Percentiles rank a stretch among this genome's conserved stretches.
These are phyloP conservation scores for Acleris holmiana DNA, from an alignment of 2,888 invertebrate genomes.

Conservation along the genomic window DNA sequence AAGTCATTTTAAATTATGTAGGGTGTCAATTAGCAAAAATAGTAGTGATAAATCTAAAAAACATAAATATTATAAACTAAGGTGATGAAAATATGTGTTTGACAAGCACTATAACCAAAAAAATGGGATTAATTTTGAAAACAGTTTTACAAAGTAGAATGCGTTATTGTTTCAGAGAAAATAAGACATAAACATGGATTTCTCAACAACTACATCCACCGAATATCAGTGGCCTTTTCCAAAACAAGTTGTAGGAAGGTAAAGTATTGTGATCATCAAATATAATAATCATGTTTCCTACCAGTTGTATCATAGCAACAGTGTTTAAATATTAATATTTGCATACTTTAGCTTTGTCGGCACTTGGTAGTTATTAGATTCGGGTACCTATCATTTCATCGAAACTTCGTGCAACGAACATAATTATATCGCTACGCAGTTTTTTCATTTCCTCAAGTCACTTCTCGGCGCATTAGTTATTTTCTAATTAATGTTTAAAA, in stretches of 20 bases:
- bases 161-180: conserved; percentile 23
- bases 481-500: too few species aligned
- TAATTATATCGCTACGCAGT: too few species aligned
- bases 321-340: background rate
- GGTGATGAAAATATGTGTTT: conserved; percentile 31
- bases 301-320: background rate
- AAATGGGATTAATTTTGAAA: background rate
- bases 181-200: conserved; percentile 64
- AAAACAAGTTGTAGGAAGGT: conserved; percentile 83
- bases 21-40: conserved; percentile 78
- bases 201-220: conserved; percentile 72
- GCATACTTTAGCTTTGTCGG: background rate
- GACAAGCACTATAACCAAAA: conserved; percentile 2
- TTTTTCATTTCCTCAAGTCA: too few species aligned
- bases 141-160: background rate
- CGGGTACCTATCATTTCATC: too few species aligned
- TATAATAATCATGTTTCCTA: conserved; percentile 1
- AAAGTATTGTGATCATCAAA: conserved; percentile 34
- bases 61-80: conserved; percentile 66
- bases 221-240: conserved; percentile 86
- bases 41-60: conserved; percentile 76
- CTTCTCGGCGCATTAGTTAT: too few species aligned
- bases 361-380: background rate
- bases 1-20: conserved; percentile 81
- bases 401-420: too few species aligned